Conservation (phyloP, 2,888 invertebrate genomes). For the Busseola fusca region DNA sequence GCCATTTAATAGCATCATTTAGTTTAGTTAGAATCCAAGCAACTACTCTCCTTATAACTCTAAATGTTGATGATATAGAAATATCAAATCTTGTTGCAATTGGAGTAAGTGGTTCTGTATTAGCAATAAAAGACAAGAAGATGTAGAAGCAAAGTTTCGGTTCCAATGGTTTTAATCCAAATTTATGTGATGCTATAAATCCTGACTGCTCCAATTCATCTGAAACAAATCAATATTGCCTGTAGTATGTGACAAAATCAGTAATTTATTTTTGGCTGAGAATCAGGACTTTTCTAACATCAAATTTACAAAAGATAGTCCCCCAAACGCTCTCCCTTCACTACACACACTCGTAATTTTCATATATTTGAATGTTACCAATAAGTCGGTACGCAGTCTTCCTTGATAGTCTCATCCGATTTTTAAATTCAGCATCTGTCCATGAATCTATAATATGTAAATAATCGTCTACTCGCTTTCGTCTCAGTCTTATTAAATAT, state of each 20-base stretch:
- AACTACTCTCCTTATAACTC: conserved; percentile 77
- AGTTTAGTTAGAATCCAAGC: conserved; percentile 79
- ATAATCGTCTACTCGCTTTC: conserved; percentile 77
- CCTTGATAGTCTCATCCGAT: conserved; percentile 73
- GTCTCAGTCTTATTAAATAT: conserved; percentile 71
- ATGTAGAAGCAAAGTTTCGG: conserved; percentile 79
- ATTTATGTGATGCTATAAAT: conserved; percentile 77
- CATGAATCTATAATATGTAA: conserved; percentile 78
- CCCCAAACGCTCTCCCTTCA: too few relatives aligned
- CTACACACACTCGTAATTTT: neutral
- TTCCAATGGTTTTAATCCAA: conserved; percentile 78
- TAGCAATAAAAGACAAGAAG: conserved; percentile 77
- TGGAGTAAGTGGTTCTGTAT: conserved; percentile 76
- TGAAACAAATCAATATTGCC: conserved; percentile 64
- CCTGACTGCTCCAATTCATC: conserved; percentile 79
- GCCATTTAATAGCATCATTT: conserved; percentile 77
- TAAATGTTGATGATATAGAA: conserved; percentile 78
- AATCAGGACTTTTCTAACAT: too few relatives aligned
- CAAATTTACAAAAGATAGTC: too few relatives aligned
- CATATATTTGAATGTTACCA: conserved; percentile 60
- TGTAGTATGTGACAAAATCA: neutral
- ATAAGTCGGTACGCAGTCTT: conserved; percentile 73
- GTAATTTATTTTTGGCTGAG: too few relatives aligned
- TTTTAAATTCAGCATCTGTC: conserved; percentile 77
- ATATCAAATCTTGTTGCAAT: conserved; percentile 79